phyloP scores from a whole-genome alignment of 1,140 invertebrate genomes.

The Muscidifurax raptorellus region DNA sequence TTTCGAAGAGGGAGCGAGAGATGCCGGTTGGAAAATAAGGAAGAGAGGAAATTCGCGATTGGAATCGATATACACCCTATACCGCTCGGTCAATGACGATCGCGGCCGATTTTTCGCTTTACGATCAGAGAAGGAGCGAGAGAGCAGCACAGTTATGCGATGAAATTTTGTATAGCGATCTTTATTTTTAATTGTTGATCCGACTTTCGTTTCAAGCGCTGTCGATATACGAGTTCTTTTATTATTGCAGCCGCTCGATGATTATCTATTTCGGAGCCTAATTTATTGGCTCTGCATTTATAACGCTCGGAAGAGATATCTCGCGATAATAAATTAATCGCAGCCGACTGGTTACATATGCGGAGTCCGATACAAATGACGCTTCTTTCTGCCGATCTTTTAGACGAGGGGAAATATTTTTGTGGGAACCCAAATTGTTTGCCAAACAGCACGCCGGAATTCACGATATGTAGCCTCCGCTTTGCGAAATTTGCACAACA shows the following conservation, averaged over 20 bases:
- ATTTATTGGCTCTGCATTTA: neutral
- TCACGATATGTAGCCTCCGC: neutral
- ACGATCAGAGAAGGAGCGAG: neutral
- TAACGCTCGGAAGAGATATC: neutral
- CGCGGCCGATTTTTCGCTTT: neutral
- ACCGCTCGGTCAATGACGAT: constrained; percentile 15
- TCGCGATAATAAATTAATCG: neutral
- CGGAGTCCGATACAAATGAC: neutral
- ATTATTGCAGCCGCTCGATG: neutral
- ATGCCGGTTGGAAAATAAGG: constrained; percentile 8
- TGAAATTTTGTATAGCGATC: neutral
- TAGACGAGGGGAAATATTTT: no score
- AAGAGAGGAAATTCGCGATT: constrained; percentile 20
- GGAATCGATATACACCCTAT: constrained; percentile 11
- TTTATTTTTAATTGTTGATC: neutral
- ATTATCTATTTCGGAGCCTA: neutral
- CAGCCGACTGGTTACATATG: neutral
- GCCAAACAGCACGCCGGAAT: neutral
- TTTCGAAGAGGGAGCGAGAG: constrained; percentile 9
- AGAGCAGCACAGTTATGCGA: neutral
- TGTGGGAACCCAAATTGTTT: neutral
- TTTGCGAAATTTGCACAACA: neutral
- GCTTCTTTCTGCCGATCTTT: no score
- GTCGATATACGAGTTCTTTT: neutral
- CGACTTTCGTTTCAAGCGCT: neutral